Base-by-base conservation (phyloP, 2,888 invertebrate species). In the Tetheella fluctuosa region DNA sequence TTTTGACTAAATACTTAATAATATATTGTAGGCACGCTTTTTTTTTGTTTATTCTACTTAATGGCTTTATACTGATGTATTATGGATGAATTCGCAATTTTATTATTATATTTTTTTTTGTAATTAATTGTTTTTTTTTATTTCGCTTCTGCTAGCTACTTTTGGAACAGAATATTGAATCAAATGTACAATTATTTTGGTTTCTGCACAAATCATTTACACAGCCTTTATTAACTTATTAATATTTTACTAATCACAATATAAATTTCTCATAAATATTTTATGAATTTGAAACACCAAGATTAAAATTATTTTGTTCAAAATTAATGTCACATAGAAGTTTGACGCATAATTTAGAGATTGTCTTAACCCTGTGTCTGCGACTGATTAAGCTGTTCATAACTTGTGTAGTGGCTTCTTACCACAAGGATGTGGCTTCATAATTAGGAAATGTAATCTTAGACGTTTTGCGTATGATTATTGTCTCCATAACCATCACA, bases 141-240 rank as follows among this genome's bases (percentile, higher is more conserved):
- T 78, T 78, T 76, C 65, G 34, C 34, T 34, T 20, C 12, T 25
- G n/a, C 28, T n/a, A 73, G 77, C 76, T 76, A 64, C 20, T 4
- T 55, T 30, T 25, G 7, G 10, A 65, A 75, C 67, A 67, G 64
- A 71, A 68, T 81, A 80, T 79, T 65, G 72, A 78, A 80, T 79
- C 75, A 70, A 79, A 76, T 79, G 82, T 83, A 84, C 83, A 83
- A 80, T 75, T 69, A 67, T 71, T 72, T 71, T 61, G 66, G 65
- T 69, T 63, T 76, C 5, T 54, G 54, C 54, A 28, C 28, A 30
- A 54, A 3, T 54, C 25, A 28, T 28, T 13, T n/a, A 54, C 28
- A n/a, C 28, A 53, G 15, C 23, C 20, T 25, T 54, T 17, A 30
- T 54, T 54, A 15, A 6, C 48, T 2, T 15, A 48, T 42, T 15